Base-by-base conservation (phyloP, 1,140 invertebrate genomes). In the Sipha flava region DNA sequence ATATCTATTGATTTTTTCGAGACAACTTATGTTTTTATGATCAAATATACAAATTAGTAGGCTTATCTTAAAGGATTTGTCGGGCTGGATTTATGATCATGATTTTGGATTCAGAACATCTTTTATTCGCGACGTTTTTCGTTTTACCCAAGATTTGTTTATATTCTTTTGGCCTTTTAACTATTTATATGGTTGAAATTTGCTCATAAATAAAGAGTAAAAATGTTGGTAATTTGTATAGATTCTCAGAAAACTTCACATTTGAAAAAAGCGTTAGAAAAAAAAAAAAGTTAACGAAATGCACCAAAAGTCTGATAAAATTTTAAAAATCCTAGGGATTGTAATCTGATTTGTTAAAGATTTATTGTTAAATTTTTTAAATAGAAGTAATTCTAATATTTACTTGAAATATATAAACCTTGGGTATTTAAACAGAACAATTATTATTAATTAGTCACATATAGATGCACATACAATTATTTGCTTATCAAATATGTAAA, bases 201-300 rank as follows among this genome's bases (percentile, higher is more conserved):
- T 12, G 31, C 31, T 64, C 31, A 64, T 64, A 37, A 64, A 64
- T 64, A 37, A 64, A 64, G 31, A 64, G 59, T 64, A 37, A 64
- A 64, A 64, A 37, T 34, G 59, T 64, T 64, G 10, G 59, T 64
- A 64, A 64, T 64, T 64, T 64, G 31, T 64, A 64, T 37, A 64
- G 59, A 64, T 64, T 34, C 29, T 7, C n/a, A 37, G 18, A 64
- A 64, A 64, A 64, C 59, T 64, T 37, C 9, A 21, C 29, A 0
- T 64, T 37, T 64, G 10, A 34, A 64, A 31, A 64, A 64, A 37
- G 37, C 23, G 12, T 59, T 18, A 59, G 4, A 26, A 57, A 57
- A 49, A 57, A 12, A 29, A 9, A 12, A 26, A 57, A 57, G 23
- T 14, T 26, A 57, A 14, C 52, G 5, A 59, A 16, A 29, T 6